phyloP scores from a whole-genome alignment of 2,888 invertebrate species.

The Tetragnatha montana region DNA sequence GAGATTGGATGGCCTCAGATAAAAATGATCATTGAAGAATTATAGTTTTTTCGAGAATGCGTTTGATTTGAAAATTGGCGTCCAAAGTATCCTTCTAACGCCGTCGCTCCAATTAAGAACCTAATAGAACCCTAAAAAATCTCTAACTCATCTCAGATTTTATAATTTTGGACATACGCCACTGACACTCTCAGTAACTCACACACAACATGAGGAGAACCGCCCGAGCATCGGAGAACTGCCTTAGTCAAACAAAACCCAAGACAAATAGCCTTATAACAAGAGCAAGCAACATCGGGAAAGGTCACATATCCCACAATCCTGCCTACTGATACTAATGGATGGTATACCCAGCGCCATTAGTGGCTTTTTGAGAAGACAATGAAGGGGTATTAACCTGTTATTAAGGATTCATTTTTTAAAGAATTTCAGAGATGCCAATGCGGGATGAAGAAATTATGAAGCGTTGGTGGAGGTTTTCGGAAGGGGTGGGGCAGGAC shows the following conservation, averaged over 20 bases:
- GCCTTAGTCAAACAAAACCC: constrained; percentile 51
- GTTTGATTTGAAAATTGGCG: too few relatives aligned
- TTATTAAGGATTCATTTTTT: constrained; percentile 46
- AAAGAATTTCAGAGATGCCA: constrained; percentile 20
- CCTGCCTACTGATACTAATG: constrained; percentile 28
- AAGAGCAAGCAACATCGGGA: constrained; percentile 26
- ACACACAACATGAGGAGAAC: not conserved
- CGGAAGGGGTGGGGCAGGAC: constrained; percentile 22
- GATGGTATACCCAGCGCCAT: constrained; percentile 10
- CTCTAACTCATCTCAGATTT: too few relatives aligned
- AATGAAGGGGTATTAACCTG: constrained; percentile 51
- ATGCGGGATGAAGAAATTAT: constrained; percentile 40
- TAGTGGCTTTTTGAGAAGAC: constrained; percentile 23
- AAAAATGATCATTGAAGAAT: too few relatives aligned
- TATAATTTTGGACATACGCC: not conserved
- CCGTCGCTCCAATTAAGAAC: too few relatives aligned
- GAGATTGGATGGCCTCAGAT: too few relatives aligned
- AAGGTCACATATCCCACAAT: constrained; percentile 8
- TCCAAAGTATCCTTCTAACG: too few relatives aligned
- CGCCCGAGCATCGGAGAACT: not conserved
- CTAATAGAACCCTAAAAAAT: too few relatives aligned
- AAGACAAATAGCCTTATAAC: constrained; percentile 59
- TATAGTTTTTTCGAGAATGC: too few relatives aligned
- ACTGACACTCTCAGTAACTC: not conserved
- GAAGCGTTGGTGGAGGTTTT: constrained; percentile 45